Evolutionary conservation across 2,888 invertebrate genomes (phyloP), one percentile per base, ranked within the genome.

Genomic region (Eugnorisma glareosa): DNA sequence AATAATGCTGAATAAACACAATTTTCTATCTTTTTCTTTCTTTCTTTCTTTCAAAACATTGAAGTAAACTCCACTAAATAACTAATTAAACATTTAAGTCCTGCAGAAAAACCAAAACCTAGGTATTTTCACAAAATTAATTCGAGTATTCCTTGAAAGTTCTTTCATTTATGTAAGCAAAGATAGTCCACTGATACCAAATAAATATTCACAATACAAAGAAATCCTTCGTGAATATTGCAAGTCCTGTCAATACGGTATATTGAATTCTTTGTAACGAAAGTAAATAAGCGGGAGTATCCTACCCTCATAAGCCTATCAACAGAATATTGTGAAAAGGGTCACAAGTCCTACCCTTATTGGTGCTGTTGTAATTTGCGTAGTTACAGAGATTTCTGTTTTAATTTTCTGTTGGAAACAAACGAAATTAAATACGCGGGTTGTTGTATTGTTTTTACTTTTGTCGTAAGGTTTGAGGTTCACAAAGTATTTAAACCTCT

Each of bases 231-330:
- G 61, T n/a, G 15, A 75, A 76, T 79, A 81, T 84, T 70, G 76
- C 74, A 75, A 67, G 68, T 76, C 74, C 63, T 79, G 83, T 77
- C 85, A 79, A 82, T 77, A 78, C 31, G 63, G 66, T 45, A 72
- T 86, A 89, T 89, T 87, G 87, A 88, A 86, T 86, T 88, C 86
- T 87, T 89, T 80, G 82, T 78, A 57, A 74, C 43, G 40, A 75
- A 82, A 76, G 82, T 73, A 83, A 83, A 79, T 82, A 88, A 75
- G 66, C 68, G 67, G 51, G 68, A 69, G 67, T 67, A 68, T 67
- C 75, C 79, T 74, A 89, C 84, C 87, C 86, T 82, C 79, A 67
- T 87, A 88, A 88, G 85, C 89, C 79, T 75, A 77, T 86, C 73
- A 67, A 59, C 61, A 24, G 75, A 77, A 77, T 79, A 84, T 81